Percentiles rank a stretch among this genome's conserved stretches.
Conservation (phyloP, 2,113 vertebrate species). For the Phaethon lepturus region DNA sequence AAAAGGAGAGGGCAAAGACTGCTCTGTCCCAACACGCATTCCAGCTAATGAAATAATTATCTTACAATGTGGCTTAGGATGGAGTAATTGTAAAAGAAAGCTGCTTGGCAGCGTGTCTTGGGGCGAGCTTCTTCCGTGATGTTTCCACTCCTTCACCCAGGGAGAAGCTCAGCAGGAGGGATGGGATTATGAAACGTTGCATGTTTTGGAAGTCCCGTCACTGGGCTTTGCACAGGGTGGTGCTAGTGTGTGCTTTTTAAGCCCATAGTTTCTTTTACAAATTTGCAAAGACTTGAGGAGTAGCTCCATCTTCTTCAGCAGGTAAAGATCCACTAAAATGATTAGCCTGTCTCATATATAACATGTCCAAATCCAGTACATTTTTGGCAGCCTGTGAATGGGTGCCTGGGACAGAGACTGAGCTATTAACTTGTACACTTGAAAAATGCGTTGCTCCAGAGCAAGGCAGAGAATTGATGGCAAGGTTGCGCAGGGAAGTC, state of each 20-base stretch:
- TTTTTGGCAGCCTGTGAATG: neutral
- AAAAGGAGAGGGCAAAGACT: slow-evolving; percentile 53
- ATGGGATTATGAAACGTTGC: neutral
- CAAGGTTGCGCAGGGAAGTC: neutral
- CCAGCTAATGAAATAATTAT: slow-evolving; percentile 56
- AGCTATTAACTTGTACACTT: neutral
- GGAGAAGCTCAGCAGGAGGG: neutral
- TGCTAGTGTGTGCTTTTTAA: neutral
- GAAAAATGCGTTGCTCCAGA: neutral
- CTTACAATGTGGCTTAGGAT: slow-evolving; percentile 29
- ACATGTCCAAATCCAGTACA: neutral
- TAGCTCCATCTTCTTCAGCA: neutral
- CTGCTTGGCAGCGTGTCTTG: neutral
- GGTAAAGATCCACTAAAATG: neutral
- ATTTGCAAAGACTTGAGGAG: neutral
- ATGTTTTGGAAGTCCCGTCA: slow-evolving; percentile 17
- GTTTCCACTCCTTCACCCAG: neutral
- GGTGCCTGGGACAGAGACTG: neutral
- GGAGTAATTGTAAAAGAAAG: slow-evolving; percentile 51
- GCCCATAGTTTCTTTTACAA: neutral
- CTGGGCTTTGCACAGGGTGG: slow-evolving; percentile 1
- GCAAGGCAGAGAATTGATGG: neutral
- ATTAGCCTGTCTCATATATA: neutral
- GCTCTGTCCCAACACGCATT: slow-evolving; percentile 27
- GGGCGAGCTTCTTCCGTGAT: neutral